phyloP scores from a whole-genome alignment of 1,140 invertebrate genomes.

The Drosophila willistoni region DNA sequence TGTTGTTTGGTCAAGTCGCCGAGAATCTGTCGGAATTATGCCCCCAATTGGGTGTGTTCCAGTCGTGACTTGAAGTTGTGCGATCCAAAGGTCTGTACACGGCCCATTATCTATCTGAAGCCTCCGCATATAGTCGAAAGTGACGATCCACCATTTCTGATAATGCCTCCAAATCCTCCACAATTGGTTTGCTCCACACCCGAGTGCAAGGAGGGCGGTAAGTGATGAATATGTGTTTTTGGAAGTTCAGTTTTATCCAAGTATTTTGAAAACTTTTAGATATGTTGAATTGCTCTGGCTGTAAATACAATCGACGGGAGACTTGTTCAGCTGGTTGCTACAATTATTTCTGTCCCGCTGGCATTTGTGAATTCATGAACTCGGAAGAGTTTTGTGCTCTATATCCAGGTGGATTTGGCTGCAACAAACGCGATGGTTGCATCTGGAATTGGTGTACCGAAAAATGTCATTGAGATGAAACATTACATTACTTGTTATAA shows the following conservation, averaged over 20 bases:
- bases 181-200: conserved; percentile 38
- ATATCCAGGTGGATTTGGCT: conserved; percentile 63
- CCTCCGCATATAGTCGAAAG: conserved; percentile 44
- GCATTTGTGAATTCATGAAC: conserved; percentile 48
- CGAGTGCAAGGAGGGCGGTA: conserved; percentile 60
- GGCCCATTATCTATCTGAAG: conserved; percentile 56
- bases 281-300: conserved; percentile 67
- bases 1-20: conserved; percentile 62
- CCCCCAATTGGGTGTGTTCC: conserved; percentile 62
- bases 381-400: conserved; percentile 55
- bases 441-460: conserved; percentile 67
- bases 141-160: conserved; percentile 29
- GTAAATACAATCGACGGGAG: conserved; percentile 44
- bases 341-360: conserved; percentile 58
- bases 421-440: conserved; percentile 57
- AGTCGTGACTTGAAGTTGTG: conserved; percentile 45
- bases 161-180: conserved; percentile 75
- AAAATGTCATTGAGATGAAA: conserved; percentile 30
- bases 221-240: neutral
- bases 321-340: conserved; percentile 60
- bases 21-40: conserved; percentile 60
- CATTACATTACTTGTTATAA: too few relatives aligned
- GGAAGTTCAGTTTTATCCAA: neutral
- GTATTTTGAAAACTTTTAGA: conserved; percentile 44
- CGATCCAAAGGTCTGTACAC: conserved; percentile 51